These are phyloP conservation scores for Papilio elwesi DNA, from an alignment of 2,888 invertebrate species.

Conservation along the genomic window DNA sequence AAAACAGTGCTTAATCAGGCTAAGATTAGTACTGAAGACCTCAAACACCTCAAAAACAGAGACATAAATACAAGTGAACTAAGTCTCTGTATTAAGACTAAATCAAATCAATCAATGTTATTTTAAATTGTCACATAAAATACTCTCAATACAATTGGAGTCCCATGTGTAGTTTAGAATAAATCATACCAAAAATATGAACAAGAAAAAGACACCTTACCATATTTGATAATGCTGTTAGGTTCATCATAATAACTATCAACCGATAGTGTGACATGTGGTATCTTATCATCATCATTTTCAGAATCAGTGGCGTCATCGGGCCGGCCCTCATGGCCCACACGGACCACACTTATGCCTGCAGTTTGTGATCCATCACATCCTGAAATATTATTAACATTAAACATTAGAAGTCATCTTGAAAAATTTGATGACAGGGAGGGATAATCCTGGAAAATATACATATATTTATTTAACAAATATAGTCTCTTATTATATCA, in stretches of 20 bases:
- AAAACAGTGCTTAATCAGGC: too few relatives aligned
- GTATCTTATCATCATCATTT: conserved; percentile 84
- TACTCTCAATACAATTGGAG: too few relatives aligned
- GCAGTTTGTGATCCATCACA: conserved; percentile 83
- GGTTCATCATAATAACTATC: conserved; percentile 87
- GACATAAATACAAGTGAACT: not conserved
- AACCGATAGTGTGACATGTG: conserved; percentile 86
- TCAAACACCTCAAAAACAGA: too few relatives aligned
- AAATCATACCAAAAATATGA: conserved; percentile 45
- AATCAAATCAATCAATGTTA: not conserved
- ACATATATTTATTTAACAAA: too few relatives aligned
- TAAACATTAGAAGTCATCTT: too few relatives aligned
- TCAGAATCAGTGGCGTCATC: conserved; percentile 85
- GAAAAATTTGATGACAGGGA: too few relatives aligned
- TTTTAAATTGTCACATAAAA: too few relatives aligned
- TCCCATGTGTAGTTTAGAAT: not conserved
- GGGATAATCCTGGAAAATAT: too few relatives aligned
- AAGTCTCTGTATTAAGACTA: not conserved
- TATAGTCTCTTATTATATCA: too few relatives aligned
- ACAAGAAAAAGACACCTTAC: conserved; percentile 53
- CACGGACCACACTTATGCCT: conserved; percentile 85
- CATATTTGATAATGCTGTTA: conserved; percentile 81
- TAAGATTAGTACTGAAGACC: too few relatives aligned
- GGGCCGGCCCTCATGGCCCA: conserved; percentile 80
- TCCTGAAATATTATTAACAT: conserved; percentile 54